phyloP scores from a whole-genome alignment of 2,113 vertebrate species.

The Passer domesticus region DNA sequence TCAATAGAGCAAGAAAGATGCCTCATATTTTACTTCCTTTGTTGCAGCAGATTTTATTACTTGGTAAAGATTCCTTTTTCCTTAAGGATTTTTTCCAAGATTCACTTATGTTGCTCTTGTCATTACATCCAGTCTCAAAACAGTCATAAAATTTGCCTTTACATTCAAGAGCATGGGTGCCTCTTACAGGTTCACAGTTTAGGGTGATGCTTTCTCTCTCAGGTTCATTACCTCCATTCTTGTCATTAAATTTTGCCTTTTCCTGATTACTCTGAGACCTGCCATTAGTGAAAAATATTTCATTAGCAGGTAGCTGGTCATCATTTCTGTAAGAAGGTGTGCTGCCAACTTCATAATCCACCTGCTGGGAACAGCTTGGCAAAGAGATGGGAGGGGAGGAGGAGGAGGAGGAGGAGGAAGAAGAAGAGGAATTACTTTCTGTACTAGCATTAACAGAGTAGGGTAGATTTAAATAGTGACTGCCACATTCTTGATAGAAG shows the following conservation, averaged over 20 bases:
- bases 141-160: constrained; percentile 79
- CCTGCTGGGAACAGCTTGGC: constrained; percentile 78
- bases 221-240: constrained; percentile 63
- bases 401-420: constrained; percentile 59
- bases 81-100: constrained; percentile 78
- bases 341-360: constrained; percentile 73
- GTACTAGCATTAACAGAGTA: constrained; percentile 81
- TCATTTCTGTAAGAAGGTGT: constrained; percentile 71
- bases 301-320: constrained; percentile 70
- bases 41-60: constrained; percentile 77
- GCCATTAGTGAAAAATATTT: constrained; percentile 74
- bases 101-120: constrained; percentile 74
- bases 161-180: constrained; percentile 70
- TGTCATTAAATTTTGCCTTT: constrained; percentile 64
- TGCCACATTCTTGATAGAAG: constrained; percentile 87
- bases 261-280: constrained; percentile 69
- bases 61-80: constrained; percentile 75
- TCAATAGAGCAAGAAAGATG: constrained; percentile 20
- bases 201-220: constrained; percentile 62
- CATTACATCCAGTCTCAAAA: constrained; percentile 75
- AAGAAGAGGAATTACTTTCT: constrained; percentile 73
- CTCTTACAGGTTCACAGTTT: constrained; percentile 74
- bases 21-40: constrained; percentile 78
- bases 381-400: constrained; percentile 70
- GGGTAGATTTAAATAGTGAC: constrained; percentile 88